Conservation (phyloP, 1,140 invertebrate species). For the Lysiphlebus fabarum region DNA sequence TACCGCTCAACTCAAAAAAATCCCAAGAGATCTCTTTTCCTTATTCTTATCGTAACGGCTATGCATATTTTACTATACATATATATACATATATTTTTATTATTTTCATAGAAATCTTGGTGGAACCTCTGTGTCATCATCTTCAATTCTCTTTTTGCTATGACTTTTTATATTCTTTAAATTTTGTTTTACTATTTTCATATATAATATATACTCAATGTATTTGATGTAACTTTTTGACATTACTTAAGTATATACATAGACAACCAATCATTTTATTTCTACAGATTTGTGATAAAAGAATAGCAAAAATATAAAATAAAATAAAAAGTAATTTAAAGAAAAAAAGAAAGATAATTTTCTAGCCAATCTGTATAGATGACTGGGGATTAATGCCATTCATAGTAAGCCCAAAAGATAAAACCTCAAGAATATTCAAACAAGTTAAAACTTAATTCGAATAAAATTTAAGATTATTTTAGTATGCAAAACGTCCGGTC, state of each 20-base stretch:
- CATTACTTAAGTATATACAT: too few relatives aligned
- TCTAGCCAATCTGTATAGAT: constrained; percentile 6
- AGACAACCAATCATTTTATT: too few relatives aligned
- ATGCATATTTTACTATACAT: constrained; percentile 51
- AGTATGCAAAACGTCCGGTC: too few relatives aligned
- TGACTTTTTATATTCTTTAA: constrained; percentile 15
- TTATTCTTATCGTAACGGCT: constrained; percentile 36
- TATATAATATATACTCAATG: background rate
- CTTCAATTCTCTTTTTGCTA: constrained; percentile 20
- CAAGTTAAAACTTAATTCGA: constrained; percentile 11
- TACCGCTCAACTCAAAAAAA: background rate
- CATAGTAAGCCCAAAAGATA: constrained; percentile 2
- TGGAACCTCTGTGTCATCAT: constrained; percentile 28
- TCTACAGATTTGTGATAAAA: background rate
- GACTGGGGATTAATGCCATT: constrained; percentile 15
- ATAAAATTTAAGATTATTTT: constrained; percentile 11
- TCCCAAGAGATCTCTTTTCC: constrained; percentile 34
- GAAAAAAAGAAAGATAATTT: background rate
- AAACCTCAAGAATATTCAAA: constrained; percentile 14
- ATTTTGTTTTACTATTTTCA: constrained; percentile 23
- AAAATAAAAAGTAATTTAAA: constrained; percentile 7
- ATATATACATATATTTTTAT: too few relatives aligned
- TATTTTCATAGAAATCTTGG: constrained; percentile 45
- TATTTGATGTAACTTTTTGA: too few relatives aligned
- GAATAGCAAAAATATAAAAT: too few relatives aligned